These are phyloP conservation scores for Drosophila sp. DNA, from an alignment of 1,140 invertebrate genomes.

Conservation along the genomic window DNA sequence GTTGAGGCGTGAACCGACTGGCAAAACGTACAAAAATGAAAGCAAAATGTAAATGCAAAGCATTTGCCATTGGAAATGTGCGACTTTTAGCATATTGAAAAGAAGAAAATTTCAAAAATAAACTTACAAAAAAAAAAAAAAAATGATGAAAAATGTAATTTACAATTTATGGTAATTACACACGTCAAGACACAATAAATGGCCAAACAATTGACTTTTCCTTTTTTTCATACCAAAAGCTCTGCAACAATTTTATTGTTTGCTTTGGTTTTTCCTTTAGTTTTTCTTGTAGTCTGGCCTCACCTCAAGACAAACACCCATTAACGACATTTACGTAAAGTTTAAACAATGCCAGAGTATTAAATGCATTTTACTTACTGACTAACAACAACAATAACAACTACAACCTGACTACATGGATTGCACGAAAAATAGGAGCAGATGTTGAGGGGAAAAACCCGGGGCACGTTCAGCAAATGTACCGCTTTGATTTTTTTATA, in stretches of 20 bases:
- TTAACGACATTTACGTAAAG: slow-evolving; percentile 81
- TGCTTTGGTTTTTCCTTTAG: slow-evolving; percentile 32
- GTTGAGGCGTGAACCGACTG: slow-evolving; percentile 72
- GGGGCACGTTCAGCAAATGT: slow-evolving; percentile 50
- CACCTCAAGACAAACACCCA: slow-evolving; percentile 54
- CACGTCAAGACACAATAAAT: slow-evolving; percentile 61
- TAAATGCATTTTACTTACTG: slow-evolving; percentile 41
- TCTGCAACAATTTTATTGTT: slow-evolving; percentile 61
- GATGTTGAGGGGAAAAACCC: slow-evolving; percentile 20
- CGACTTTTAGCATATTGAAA: slow-evolving; percentile 70
- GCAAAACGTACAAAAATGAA: slow-evolving; percentile 44
- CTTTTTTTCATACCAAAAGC: slow-evolving; percentile 58
- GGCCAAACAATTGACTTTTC: slow-evolving; percentile 77
- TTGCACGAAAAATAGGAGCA: slow-evolving; percentile 4
- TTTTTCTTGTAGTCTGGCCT: slow-evolving; percentile 19
- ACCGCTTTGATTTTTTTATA: slow-evolving; percentile 68
- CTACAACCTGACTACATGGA: slow-evolving; percentile 48
- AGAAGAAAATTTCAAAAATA: slow-evolving; percentile 18
- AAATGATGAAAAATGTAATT: slow-evolving; percentile 72
- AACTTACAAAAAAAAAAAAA: slow-evolving; percentile 42
- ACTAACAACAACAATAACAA: slow-evolving; percentile 28
- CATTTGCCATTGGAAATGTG: slow-evolving; percentile 69
- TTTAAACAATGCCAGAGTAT: slow-evolving; percentile 53
- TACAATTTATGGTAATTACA: slow-evolving; percentile 80
- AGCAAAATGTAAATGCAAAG: slow-evolving; percentile 66